Evolutionary conservation across 1,140 invertebrate genomes (phyloP), one percentile per base, ranked within the genome.

Genomic region (Drosophila leontia): DNA sequence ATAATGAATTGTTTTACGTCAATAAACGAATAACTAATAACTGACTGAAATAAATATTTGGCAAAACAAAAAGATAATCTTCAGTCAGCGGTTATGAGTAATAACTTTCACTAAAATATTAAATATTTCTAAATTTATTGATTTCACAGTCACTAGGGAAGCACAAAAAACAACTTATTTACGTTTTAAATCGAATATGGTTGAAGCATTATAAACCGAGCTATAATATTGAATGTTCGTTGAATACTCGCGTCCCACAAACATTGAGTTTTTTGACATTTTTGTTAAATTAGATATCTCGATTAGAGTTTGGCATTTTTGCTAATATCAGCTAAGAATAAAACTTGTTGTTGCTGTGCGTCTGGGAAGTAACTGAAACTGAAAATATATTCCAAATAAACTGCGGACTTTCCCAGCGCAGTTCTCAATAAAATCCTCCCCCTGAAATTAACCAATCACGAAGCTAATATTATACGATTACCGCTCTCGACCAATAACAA

Each of bases 171-270:
- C 15, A 32, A 9, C n/a, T 9, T 34, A 26, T 72, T 72, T 71
- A 72, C 69, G 32, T 42, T 72, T 71, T n/a, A 72, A 42, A 23
- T 72, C 69, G 3, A 71, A 59, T 26, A 72, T 35, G 11, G 19
- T n/a, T 13, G 69, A 32, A 23, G 23, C 11, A 50, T 71, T 72
- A 32, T 72, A 72, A 15, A 71, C 67, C 13, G 67, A 35, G 37
- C n/a, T 71, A 29, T 71, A 72, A 42, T 50, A 71, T 32, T 37
- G 51, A 23, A 55, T 55, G 19, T 48, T 71, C 15, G 65, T 44
- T 41, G 67, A 45, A 39, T 55, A 72, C 6, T 72, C 55, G 12
- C 68, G 68, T 11, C 37, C 37, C 13, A 59, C 23, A 41, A 39
- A 70, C 7, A 34, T 41, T 9, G 53, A 37, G 17, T 72, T 72